phyloP scores from a whole-genome alignment of 1,140 invertebrate species.

The Nasonia longicornis region DNA sequence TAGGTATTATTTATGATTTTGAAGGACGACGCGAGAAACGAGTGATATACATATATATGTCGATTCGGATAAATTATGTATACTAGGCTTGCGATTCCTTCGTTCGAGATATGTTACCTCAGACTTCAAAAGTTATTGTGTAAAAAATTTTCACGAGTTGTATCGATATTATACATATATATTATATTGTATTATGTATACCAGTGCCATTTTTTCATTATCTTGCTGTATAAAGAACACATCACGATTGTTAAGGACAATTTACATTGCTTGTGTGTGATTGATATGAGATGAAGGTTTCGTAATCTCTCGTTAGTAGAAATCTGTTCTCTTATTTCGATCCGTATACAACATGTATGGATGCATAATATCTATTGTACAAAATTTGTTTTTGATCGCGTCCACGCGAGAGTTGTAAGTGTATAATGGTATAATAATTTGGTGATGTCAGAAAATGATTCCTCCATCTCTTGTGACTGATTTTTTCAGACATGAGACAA shows the following conservation, averaged over 20 bases:
- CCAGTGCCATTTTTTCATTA: conserved; percentile 43
- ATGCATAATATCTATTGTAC: not conserved
- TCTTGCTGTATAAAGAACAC: not conserved
- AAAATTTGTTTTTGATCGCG: not conserved
- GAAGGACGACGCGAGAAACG: not conserved
- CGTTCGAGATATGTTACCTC: conserved; percentile 38
- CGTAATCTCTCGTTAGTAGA: not conserved
- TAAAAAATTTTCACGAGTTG: not conserved
- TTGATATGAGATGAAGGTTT: not conserved
- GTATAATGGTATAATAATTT: conserved; percentile 17
- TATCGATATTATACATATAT: not conserved
- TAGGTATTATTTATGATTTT: conserved; percentile 15
- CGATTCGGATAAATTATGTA: conserved; percentile 11
- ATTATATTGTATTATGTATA: conserved; percentile 21
- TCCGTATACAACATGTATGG: not conserved
- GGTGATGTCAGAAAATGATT: conserved; percentile 31
- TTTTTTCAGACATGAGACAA: not conserved
- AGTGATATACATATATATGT: conserved; percentile 11
- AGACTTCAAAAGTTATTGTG: conserved; percentile 20
- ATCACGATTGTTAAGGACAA: not conserved
- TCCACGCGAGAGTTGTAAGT: not conserved
- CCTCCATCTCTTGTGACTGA: not conserved
- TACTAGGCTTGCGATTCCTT: not conserved
- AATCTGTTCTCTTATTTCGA: not conserved
- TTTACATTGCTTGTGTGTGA: not conserved